Base-by-base conservation (phyloP, 2,888 invertebrate genomes). In the Cataglyphis cursor region DNA sequence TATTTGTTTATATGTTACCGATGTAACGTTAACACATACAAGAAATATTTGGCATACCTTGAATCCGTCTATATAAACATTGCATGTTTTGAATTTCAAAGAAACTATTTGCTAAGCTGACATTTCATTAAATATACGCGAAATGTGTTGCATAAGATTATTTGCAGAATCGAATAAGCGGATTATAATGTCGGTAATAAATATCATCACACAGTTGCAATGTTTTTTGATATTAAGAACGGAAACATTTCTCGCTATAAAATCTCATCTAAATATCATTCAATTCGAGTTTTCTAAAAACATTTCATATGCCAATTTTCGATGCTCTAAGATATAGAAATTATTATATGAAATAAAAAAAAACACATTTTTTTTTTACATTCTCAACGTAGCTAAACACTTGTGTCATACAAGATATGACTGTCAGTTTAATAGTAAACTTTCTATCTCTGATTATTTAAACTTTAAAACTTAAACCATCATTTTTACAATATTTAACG, bases 131-230 rank as follows among this genome's bases (percentile, higher is more conserved):
- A 48, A 64, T 80, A 70, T 35, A 21, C 62, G 61, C 54, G 74
- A 84, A 54, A 84, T 75, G 88, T 85, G 87, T 89, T 88, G 85
- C 88, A 85, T 84, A 83, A 90, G 86, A 90, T 88, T 81, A 87
- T 88, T 82, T 84, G 51, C 85, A 83, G 88, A 87, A 85, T 89
- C 86, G 87, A 84, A 74, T 44, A 61, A 62, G 31, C 78, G 85
- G 82, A 78, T 86, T 85, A 84, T 84, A 83, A 84, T 81, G 76
- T 81, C 76, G 75, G 82, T 82, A 85, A 88, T 90, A 87, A 90
- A 90, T 88, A 87, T 87, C 85, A 84, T 82, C 74, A 64, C 57
- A 51, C 54, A 24, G n/a, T 74, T 8, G 74, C 61, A 35, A 70
- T 15, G 18, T 38, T 72, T 54, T 35, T 35, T 1, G 59, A 65